Conservation (phyloP, 2,113 vertebrate genomes). For the Oophaga pumilio region DNA sequence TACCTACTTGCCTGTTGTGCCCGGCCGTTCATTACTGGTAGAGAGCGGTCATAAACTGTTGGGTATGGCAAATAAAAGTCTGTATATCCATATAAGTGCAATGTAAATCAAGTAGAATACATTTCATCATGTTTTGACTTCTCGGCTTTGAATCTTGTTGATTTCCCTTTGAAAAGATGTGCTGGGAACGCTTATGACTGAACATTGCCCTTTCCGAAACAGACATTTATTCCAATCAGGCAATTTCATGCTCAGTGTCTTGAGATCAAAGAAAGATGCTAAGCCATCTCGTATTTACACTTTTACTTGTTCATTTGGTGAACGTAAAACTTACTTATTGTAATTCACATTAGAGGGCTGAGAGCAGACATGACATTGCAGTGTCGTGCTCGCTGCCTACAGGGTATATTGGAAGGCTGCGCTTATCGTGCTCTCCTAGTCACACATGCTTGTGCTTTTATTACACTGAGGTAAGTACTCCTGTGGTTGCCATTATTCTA, state of each 20-base stretch:
- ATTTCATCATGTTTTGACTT: background rate
- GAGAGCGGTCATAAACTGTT: too few relatives aligned
- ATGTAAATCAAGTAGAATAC: background rate
- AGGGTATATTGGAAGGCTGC: background rate
- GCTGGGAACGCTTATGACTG: background rate
- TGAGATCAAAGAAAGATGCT: conserved; percentile 27
- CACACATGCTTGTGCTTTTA: background rate
- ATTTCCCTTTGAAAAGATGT: background rate
- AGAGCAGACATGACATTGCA: too few relatives aligned
- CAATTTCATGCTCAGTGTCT: conserved; percentile 36
- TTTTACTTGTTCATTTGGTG: background rate
- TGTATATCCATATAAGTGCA: background rate
- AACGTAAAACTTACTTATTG: conserved; percentile 11
- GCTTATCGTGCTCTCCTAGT: conserved; percentile 5
- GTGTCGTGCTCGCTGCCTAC: background rate
- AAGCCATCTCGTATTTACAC: conserved; percentile 23
- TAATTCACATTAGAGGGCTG: background rate
- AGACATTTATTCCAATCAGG: conserved; percentile 27
- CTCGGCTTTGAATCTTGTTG: background rate
- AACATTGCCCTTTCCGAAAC: background rate
- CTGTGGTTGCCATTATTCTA: conserved; percentile 9
- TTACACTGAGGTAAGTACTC: background rate
- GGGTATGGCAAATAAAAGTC: background rate
- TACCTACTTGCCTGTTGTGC: too few relatives aligned
- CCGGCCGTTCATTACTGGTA: too few relatives aligned